Evolutionary conservation across 2,797 vertebrate species (phyloP).

Genomic region (Enteromius trimaculatus): DNA sequence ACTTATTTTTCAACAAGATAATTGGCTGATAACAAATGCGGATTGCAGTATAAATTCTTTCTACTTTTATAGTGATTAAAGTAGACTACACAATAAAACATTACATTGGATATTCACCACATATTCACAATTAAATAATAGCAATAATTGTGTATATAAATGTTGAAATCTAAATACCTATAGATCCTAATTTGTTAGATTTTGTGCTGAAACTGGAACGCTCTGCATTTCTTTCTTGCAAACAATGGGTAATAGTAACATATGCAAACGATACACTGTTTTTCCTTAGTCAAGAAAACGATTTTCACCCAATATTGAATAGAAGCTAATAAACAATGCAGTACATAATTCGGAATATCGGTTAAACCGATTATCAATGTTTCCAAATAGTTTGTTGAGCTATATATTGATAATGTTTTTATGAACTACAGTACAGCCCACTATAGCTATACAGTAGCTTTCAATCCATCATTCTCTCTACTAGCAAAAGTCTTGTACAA

Average conservation of each 20-base stretch:
- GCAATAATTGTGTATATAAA: background rate
- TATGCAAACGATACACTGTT: background rate
- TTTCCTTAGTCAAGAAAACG: background rate
- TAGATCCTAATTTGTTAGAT: too few species aligned
- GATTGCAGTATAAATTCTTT: background rate
- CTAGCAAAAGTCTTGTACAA: background rate
- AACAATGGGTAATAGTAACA: background rate
- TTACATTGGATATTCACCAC: background rate
- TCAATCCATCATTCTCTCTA: background rate
- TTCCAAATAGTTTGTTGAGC: background rate
- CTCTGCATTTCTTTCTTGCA: background rate
- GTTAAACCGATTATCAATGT: background rate
- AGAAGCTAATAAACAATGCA: background rate
- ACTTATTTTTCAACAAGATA: background rate
- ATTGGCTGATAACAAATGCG: background rate
- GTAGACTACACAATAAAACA: background rate
- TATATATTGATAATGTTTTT: background rate
- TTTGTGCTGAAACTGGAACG: background rate
- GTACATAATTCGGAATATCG: background rate
- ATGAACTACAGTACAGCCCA: background rate
- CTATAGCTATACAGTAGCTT: background rate
- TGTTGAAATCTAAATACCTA: background rate
- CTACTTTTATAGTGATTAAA: background rate
- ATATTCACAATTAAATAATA: background rate
- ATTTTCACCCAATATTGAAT: background rate